Base-by-base conservation (phyloP, 2,113 vertebrate genomes). In the Xyliphius kryptos region DNA sequence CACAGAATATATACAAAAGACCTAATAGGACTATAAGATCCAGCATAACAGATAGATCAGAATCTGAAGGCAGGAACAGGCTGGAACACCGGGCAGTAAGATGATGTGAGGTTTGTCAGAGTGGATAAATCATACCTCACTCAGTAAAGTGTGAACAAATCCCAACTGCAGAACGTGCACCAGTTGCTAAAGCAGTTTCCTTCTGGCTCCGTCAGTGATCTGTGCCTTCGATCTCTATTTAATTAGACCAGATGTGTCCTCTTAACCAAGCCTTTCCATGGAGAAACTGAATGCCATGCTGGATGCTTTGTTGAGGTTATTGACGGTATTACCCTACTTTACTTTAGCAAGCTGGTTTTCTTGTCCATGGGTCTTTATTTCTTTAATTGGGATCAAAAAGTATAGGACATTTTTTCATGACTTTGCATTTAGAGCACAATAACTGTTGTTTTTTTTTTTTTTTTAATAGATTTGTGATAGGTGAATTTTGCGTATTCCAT, bases 191-290 rank as follows among this genome's bases (percentile, higher is more conserved):
- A 21, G 2, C 19, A 41, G 49, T 2, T 3, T 46, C 20, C 15
- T 21, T 53, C 10, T 5, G 22, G 52, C 19, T 13, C 17, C 11
- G 19, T 47, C 43, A 15, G 22, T 15, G 32, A 56, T 55, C 41
- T 53, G 54, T 21, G 54, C 48, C 43, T 72, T 51, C 44, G 37
- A 47, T 64, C 57, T 38, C 49, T 50, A 37, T 61, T 69, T 74
- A 74, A 77, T 77, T 72, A 71, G 61, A 36, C 56, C 63, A 60
- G 71, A 71, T 44, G 66, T 66, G 54, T 56, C 44, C 36, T n/a
- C 10, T 1, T 52, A 13, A 15, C 56, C 17, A 49, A 59, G 47
- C 66, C 54, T 26, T 55, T 41, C 16, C 62, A 65, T 58, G 57
- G 51, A 61, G 36, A 36, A 17, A 16, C 49, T 17, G 65, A 68